A percentile compares a stretch with the other conserved stretches of the same genome.
Evolutionary conservation across 64 coral and sea anemone species (phyloP).

Genomic region (Stylophora pistillata): DNA sequence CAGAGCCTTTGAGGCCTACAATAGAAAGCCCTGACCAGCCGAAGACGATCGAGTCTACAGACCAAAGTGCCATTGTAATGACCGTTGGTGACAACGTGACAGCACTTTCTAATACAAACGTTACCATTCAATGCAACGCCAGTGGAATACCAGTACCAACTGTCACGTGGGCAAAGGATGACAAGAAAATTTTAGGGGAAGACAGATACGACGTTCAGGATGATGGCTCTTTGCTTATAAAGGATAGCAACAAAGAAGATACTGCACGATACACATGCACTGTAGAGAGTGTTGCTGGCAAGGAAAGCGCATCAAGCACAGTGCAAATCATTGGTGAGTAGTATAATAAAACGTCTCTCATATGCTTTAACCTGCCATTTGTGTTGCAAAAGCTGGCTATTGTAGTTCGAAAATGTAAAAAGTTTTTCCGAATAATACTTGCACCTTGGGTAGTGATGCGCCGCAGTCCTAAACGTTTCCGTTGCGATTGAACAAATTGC

Average conservation of each 20-base stretch:
- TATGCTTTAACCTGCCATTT: neutral
- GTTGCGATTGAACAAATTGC: no score
- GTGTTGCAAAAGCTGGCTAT: neutral
- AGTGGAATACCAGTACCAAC: constrained; percentile 39
- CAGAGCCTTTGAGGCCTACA: neutral
- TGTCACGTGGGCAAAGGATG: constrained; percentile 58
- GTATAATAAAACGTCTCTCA: no score
- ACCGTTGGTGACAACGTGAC: constrained; percentile 48
- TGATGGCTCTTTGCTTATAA: constrained; percentile 48
- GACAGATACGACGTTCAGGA: constrained; percentile 3
- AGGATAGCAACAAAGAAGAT: constrained; percentile 19
- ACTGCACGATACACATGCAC: constrained; percentile 58
- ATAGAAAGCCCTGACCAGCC: constrained; percentile 4
- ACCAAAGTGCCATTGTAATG: constrained; percentile 17
- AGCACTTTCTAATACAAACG: constrained; percentile 49
- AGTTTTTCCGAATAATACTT: no score
- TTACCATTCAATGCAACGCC: constrained; percentile 43
- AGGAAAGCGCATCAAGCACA: constrained; percentile 18
- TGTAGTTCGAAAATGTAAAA: no score
- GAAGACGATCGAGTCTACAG: constrained; percentile 29
- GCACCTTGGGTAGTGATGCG: no score
- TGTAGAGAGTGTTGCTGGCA: constrained; percentile 37
- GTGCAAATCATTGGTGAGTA: constrained; percentile 59
- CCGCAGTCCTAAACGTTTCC: no score
- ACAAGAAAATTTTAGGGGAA: neutral